These are phyloP conservation scores for Sarcoramphus papa DNA, from an alignment of 2,797 vertebrate genomes.

Conservation along the genomic window DNA sequence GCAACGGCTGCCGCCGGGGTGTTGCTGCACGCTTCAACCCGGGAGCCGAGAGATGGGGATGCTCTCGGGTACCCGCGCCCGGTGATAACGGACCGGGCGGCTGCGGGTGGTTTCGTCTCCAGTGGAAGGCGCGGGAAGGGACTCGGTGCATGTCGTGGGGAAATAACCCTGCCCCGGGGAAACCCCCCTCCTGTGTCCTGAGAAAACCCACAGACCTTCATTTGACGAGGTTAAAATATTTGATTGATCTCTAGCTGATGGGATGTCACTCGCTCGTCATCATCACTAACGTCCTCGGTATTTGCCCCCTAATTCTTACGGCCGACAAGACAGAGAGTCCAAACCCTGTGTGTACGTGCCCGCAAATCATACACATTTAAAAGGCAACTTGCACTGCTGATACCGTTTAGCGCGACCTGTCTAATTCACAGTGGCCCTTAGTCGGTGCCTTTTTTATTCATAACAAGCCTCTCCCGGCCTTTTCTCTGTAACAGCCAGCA, in stretches of 20 bases:
- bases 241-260: not conserved
- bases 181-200: not conserved
- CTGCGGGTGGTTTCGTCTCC: not conserved
- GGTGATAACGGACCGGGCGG: not conserved
- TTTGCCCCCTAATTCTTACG: not conserved
- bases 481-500: fast-evolving
- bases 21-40: too few relatives aligned
- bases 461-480: not conserved
- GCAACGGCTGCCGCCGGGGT: too few relatives aligned
- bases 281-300: not conserved
- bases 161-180: not conserved
- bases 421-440: not conserved
- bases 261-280: not conserved
- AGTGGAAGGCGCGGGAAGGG: not conserved
- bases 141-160: not conserved
- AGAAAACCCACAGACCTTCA: not conserved
- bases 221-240: not conserved
- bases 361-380: not conserved
- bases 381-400: not conserved
- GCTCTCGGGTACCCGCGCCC: not conserved
- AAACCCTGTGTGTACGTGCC: not conserved
- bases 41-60: not conserved
- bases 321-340: not conserved
- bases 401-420: not conserved
- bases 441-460: not conserved